A percentile compares a stretch with the other conserved stretches of the same genome.
Evolutionary conservation across 2,888 invertebrate genomes (phyloP).

Genomic region (Leptopilina myrica): DNA sequence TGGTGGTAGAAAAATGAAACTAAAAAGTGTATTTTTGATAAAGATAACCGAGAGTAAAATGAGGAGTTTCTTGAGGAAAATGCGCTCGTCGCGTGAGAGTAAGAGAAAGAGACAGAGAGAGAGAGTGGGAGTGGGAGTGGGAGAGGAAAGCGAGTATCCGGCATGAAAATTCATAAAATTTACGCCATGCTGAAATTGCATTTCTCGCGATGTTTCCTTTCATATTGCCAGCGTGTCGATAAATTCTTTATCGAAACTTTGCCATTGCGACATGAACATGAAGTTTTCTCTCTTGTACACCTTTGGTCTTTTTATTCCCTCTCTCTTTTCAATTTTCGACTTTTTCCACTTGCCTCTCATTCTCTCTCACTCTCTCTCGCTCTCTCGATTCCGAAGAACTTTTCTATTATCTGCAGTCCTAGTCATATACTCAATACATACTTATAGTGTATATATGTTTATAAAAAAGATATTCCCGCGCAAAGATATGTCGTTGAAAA

Average conservation of each 20-base stretch:
- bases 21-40: background rate
- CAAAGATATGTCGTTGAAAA: slow-evolving; percentile 37
- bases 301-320: slow-evolving; percentile 46
- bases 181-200: slow-evolving; percentile 50
- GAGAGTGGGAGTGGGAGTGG: background rate
- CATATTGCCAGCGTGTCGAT: slow-evolving; percentile 46
- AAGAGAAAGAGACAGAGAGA: slow-evolving; percentile 5
- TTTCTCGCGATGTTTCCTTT: slow-evolving; percentile 52
- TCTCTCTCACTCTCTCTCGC: slow-evolving; percentile 22
- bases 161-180: slow-evolving; percentile 53
- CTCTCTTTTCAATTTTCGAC: slow-evolving; percentile 29
- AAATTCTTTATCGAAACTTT: slow-evolving; percentile 53
- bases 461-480: background rate
- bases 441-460: background rate
- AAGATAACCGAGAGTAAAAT: background rate
- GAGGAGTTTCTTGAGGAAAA: background rate
- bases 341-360: slow-evolving; percentile 40
- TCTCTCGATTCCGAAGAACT: slow-evolving; percentile 46
- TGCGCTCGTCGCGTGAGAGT: background rate
- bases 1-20: background rate
- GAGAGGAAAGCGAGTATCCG: slow-evolving; percentile 28
- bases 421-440: slow-evolving; percentile 42
- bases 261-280: slow-evolving; percentile 31
- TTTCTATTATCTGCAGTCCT: slow-evolving; percentile 48
- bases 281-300: slow-evolving; percentile 40